Base-by-base conservation (phyloP, 2,888 invertebrate species). In the Meiosimyza platycephala region DNA sequence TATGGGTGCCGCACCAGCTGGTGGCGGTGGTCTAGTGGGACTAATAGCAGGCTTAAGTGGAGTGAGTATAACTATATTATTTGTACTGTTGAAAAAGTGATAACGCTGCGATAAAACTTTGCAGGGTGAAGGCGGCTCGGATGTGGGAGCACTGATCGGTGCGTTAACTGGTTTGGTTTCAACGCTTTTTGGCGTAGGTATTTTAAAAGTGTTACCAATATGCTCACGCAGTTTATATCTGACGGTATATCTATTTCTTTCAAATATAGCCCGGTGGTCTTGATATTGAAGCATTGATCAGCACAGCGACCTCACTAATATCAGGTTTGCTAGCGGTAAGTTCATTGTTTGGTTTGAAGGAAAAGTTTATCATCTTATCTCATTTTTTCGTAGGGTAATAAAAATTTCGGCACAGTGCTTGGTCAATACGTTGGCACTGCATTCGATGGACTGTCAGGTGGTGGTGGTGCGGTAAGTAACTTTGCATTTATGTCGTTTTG, bases 41-140 rank as follows among this genome's bases (percentile, higher is more conserved):
- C 73, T 88, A 48, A 85, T 88, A 71, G 82, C 84, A 5, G 82
- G 85, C 64, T 79, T 88, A 13, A 88, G 88, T 80, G 87, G 88
- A 63, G 87, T 87, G 77, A 84, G 84, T 81, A 72, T 18, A 40
- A 13, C 12, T 1, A 28, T 52, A 9, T 48, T 13, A 22, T n/a
- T 18, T 16, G 62, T 2, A 16, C 9, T 22, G n/a, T 12, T 22
- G 18, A 1, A 48, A 51, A 60, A 50, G 12, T 66, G 62, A 48
- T 51, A 11, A 15, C 12, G 65, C 67, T 7, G 22, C 3, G 9
- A 11, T n/a, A 1, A 15, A 0, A 33, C 11, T n/a, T 74, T 69
- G 40, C 62, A 87, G 86, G 87, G 87, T 28, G 88, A 86, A 73
- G 87, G 83, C 48, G 88, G 87, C 16, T 87, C 87, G 9, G 88